Conservation (phyloP, 1,140 invertebrate species). For the Littorina saxatilis region DNA sequence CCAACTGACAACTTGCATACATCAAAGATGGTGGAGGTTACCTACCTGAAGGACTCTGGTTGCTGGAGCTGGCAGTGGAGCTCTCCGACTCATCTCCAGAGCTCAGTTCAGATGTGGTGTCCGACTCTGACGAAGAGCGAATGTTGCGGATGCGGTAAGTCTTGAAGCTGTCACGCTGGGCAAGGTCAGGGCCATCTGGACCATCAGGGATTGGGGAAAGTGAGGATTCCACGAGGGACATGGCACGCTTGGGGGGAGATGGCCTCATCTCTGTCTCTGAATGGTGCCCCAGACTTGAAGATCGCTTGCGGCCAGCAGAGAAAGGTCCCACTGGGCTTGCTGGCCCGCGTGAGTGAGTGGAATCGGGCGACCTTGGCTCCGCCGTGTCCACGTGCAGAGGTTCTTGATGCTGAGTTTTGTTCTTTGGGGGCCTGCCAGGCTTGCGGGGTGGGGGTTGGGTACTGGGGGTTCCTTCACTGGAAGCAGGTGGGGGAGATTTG, state of each 20-base stretch:
- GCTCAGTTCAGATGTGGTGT: slow-evolving; percentile 67
- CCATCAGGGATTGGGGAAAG: slow-evolving; percentile 8
- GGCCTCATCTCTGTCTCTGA: slow-evolving; percentile 52
- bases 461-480: slow-evolving; percentile 39
- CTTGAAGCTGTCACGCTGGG: slow-evolving; percentile 66
- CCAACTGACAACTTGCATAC: neutral
- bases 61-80: slow-evolving; percentile 64
- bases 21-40: neutral
- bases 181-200: slow-evolving; percentile 60
- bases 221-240: slow-evolving; percentile 22
- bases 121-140: slow-evolving; percentile 67
- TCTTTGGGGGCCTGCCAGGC: slow-evolving; percentile 58
- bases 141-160: slow-evolving; percentile 63
- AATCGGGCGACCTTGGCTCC: slow-evolving; percentile 53
- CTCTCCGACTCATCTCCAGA: slow-evolving; percentile 68
- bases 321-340: slow-evolving; percentile 49
- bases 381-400: slow-evolving; percentile 38
- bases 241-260: slow-evolving; percentile 64
- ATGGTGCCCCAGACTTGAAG: slow-evolving; percentile 58
- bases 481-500: slow-evolving; percentile 49
- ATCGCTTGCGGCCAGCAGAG: slow-evolving; percentile 61
- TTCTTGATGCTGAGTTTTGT: slow-evolving; percentile 42
- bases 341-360: slow-evolving; percentile 50
- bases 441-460: slow-evolving; percentile 41
- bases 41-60: slow-evolving; percentile 67